phyloP scores from a whole-genome alignment of 2,797 vertebrate genomes.

The Oreonectes daqikongensis region DNA sequence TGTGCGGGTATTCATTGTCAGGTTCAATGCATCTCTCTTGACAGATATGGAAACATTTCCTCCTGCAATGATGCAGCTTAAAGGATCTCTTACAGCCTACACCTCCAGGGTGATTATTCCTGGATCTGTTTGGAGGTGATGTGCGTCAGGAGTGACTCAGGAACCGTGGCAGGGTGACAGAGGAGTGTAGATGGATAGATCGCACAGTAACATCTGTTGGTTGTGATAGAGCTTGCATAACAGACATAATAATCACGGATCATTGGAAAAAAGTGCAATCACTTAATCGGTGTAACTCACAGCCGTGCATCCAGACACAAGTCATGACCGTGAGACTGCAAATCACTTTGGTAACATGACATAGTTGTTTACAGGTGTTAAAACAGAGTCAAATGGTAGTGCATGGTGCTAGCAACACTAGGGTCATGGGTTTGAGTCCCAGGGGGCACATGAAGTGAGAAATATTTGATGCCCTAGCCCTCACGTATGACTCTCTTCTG shows the following conservation, averaged over 20 bases:
- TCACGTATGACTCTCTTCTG: no score
- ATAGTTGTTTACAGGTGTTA: not conserved
- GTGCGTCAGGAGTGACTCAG: constrained; percentile 27
- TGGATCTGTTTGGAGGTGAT: constrained; percentile 1
- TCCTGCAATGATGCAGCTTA: not conserved
- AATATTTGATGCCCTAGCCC: no score
- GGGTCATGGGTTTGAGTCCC: not conserved
- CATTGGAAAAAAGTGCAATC: constrained; percentile 9
- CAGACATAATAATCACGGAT: not conserved
- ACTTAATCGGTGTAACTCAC: constrained; percentile 18
- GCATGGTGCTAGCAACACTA: not conserved
- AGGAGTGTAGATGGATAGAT: constrained; percentile 18
- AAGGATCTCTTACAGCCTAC: not conserved
- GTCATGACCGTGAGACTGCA: not conserved
- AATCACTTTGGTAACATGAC: not conserved
- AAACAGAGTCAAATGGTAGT: not conserved
- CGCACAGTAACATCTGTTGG: constrained; percentile 22
- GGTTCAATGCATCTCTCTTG: constrained; percentile 24
- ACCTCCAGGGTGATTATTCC: constrained; percentile 30
- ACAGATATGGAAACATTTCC: constrained; percentile 10
- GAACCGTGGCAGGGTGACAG: constrained; percentile 11
- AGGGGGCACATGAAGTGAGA: not conserved
- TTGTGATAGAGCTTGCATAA: constrained; percentile 28
- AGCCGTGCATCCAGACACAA: constrained; percentile 20
- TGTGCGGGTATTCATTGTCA: constrained; percentile 16